Evolutionary conservation across 2,888 invertebrate genomes (phyloP).

Genomic region (Axea sp.): DNA sequence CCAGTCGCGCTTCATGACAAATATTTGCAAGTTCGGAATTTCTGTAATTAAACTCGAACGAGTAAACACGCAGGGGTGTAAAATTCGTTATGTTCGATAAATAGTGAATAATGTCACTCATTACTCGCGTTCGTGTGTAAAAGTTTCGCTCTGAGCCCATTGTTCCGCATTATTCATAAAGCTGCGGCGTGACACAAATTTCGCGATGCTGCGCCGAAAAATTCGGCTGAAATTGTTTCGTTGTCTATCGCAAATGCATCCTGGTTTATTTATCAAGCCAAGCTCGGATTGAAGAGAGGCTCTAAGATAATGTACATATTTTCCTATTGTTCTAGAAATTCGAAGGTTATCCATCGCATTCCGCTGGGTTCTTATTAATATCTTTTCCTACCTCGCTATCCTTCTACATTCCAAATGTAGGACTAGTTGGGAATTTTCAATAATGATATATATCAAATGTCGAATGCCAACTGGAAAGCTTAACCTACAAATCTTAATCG

Average conservation of each 20-base stretch:
- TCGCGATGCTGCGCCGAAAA: background rate
- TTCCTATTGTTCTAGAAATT: constrained; percentile 56
- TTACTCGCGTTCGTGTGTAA: constrained; percentile 3
- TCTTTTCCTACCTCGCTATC: constrained; percentile 48
- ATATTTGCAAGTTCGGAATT: no score
- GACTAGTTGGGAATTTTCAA: constrained; percentile 61
- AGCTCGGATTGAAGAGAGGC: constrained; percentile 25
- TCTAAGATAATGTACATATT: constrained; percentile 50
- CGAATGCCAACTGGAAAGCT: constrained; percentile 58
- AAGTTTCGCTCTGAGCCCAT: constrained; percentile 7
- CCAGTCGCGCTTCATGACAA: no score
- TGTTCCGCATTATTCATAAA: constrained; percentile 26
- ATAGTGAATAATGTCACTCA: constrained; percentile 26
- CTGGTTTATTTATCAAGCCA: constrained; percentile 31
- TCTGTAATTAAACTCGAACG: no score
- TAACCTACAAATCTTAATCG: constrained; percentile 59
- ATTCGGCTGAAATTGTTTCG: background rate
- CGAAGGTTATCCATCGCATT: constrained; percentile 59
- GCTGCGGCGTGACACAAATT: constrained; percentile 5
- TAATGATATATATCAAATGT: constrained; percentile 63
- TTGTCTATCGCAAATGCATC: constrained; percentile 1
- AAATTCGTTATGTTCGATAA: constrained; percentile 27
- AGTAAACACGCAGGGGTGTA: constrained; percentile 9
- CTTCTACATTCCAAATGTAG: constrained; percentile 60
- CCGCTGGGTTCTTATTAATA: constrained; percentile 59